phyloP scores from a whole-genome alignment of 2,113 vertebrate genomes.

The Microtus richardsoni region DNA sequence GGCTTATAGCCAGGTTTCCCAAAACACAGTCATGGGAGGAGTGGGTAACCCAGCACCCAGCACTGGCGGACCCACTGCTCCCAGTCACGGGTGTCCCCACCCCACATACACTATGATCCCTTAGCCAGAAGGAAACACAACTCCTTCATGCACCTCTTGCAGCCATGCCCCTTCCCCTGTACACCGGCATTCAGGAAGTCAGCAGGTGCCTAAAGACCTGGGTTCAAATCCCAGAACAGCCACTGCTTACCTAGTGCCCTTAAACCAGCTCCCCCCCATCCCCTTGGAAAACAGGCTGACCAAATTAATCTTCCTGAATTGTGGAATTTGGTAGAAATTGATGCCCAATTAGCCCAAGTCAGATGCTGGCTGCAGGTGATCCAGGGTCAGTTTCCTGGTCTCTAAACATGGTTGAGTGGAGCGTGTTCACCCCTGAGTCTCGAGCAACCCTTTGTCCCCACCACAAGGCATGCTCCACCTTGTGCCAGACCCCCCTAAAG shows the following conservation, averaged over 20 bases:
- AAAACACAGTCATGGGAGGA: not conserved
- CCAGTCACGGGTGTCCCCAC: not conserved
- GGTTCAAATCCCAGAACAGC: not conserved
- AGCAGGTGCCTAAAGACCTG: not conserved
- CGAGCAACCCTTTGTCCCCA: no score
- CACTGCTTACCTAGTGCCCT: not conserved
- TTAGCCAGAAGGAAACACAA: not conserved
- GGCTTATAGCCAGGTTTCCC: not conserved
- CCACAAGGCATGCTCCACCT: not conserved
- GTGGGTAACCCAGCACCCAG: not conserved
- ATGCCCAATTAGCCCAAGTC: fast-evolving
- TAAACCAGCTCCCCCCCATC: not conserved
- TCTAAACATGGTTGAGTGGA: fast-evolving
- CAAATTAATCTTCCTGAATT: fast-evolving
- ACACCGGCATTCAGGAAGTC: not conserved
- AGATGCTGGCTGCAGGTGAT: not conserved
- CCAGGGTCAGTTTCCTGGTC: not conserved
- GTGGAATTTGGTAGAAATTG: not conserved
- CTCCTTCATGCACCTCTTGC: fast-evolving
- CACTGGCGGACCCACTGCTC: fast-evolving
- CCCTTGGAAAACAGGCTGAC: not conserved
- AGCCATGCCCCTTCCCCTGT: fast-evolving
- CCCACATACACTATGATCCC: not conserved
- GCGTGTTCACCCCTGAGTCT: fast-evolving
- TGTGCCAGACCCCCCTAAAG: not conserved